Base-by-base conservation (phyloP, 2,888 invertebrate genomes). In the Rugalucina vietnamica region DNA sequence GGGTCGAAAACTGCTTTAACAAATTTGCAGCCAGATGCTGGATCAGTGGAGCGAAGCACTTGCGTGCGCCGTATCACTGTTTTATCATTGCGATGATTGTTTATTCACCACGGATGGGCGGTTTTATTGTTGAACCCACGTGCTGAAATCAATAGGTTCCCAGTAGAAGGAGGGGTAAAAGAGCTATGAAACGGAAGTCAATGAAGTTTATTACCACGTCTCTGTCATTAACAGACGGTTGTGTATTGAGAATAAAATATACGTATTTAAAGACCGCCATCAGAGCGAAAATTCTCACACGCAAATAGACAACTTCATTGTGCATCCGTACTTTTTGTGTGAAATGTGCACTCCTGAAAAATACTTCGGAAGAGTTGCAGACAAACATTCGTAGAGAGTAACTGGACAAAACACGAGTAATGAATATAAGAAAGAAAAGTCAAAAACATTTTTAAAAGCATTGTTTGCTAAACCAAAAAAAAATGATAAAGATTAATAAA, bases 11-110 rank as follows among this genome's bases (percentile, higher is more conserved):
- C 18, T 14, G 65, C 65, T 32, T 65, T 65, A 65, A 65, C 65
- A 65, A 65, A 65, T 65, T 65, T 34, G 29, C 65, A 65, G 65
- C 84, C 86, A 86, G 88, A 87, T 84, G 87, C 81, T 82, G 50
- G 39, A 79, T 27, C 74, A 70, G 32, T 34, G 70, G 37, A 54
- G 72, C 86, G 57, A 84, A 76, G 71, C 79, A 65, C 71, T 76
- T 81, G 76, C 86, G 80, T 80, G 86, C 80, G 65, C 65, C 65
- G 29, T 65, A 65, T 65, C 65, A 12, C 24, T 34, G 74, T 78
- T 83, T 87, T 87, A 82, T 82, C 82, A 85, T 76, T 77, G 50
- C 57, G 78, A 74, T 75, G 72, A 87, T 82, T 87, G 87, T 87
- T 87, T 85, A 75, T 77, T 72, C 34, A 50, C 73, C 70, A 78